These are phyloP conservation scores for Octomys mimax DNA, from an alignment of 2,797 vertebrate species.

Conservation along the genomic window DNA sequence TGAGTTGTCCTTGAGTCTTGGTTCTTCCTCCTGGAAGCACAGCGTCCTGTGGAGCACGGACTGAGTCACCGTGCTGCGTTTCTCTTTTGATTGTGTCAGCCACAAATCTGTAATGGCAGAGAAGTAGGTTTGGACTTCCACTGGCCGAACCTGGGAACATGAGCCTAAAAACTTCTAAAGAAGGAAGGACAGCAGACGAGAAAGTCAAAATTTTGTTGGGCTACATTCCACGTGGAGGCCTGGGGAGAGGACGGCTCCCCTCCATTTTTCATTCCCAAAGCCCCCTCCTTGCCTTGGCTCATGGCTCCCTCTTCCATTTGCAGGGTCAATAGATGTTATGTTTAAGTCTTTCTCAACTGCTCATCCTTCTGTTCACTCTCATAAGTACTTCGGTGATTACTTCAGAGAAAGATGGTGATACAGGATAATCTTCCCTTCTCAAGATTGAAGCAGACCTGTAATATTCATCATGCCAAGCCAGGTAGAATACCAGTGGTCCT, in stretches of 20 bases:
- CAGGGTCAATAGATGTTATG: neutral
- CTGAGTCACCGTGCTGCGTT: too few species aligned
- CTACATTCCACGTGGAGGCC: neutral
- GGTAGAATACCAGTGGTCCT: too few species aligned
- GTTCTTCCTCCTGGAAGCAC: neutral
- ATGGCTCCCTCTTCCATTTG: neutral
- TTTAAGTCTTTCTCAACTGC: neutral
- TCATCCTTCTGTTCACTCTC: neutral
- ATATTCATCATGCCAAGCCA: neutral
- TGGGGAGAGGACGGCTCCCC: neutral
- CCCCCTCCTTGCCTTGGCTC: neutral
- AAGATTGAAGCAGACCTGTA: neutral
- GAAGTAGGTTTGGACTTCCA: neutral
- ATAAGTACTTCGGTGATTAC: neutral
- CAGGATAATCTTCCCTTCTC: neutral
- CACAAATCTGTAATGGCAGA: too few species aligned
- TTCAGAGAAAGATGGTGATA: neutral
- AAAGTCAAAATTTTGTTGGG: neutral
- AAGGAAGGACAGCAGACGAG: neutral
- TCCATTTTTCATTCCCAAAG: neutral
- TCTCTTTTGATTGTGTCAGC: too few species aligned
- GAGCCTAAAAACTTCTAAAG: neutral
- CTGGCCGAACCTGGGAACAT: neutral
- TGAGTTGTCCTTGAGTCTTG: neutral
- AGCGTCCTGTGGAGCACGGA: too few species aligned